Percentiles rank a stretch among this genome's conserved stretches.
Evolutionary conservation across 2,113 vertebrate species (phyloP).

Genomic region (Rhizomys pruinosus): DNA sequence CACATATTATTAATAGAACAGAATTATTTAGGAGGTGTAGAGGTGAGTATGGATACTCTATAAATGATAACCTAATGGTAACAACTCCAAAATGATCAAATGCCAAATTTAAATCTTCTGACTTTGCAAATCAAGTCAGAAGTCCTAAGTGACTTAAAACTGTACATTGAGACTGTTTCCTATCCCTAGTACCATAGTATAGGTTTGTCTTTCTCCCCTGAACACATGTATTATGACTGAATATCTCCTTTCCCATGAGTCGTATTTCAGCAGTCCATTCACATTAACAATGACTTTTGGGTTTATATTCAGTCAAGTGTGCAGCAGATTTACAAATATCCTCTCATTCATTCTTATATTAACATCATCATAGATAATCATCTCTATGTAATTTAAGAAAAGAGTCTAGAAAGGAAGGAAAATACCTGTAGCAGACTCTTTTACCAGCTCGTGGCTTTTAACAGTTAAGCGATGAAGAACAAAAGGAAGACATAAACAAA

Average conservation of each 20-base stretch:
- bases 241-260: neutral
- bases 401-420: conserved; percentile 38
- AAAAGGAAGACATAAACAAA: neutral
- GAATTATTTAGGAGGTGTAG: conserved; percentile 63
- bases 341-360: neutral
- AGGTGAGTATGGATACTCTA: conserved; percentile 45
- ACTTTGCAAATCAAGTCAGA: conserved; percentile 72
- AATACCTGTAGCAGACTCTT: neutral
- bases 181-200: neutral
- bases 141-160: conserved; percentile 24
- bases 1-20: conserved; percentile 33
- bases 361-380: conserved; percentile 52
- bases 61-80: conserved; percentile 58
- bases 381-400: conserved; percentile 32
- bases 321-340: neutral
- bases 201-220: neutral
- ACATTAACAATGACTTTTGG: conserved; percentile 22
- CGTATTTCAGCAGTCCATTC: neutral
- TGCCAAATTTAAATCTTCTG: conserved; percentile 57
- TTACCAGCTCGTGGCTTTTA: neutral
- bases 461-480: conserved; percentile 1
- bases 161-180: neutral
- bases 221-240: neutral
- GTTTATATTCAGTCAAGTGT: neutral
- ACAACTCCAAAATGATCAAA: conserved; percentile 65